Conservation (phyloP, 2,888 invertebrate genomes). For the Elgonia sp. region DNA sequence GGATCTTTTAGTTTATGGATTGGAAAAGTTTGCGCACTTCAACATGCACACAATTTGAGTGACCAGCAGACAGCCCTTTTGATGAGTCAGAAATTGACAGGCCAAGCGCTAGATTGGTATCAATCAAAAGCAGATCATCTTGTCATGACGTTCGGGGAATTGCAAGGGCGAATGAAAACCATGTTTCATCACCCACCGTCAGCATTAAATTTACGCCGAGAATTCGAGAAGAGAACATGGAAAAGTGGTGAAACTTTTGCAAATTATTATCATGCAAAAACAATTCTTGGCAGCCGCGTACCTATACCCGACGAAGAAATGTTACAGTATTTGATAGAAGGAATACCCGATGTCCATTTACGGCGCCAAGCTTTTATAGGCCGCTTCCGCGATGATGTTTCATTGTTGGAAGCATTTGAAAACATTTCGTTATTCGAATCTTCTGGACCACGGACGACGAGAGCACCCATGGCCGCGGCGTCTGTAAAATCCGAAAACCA, state of each 20-base stretch:
- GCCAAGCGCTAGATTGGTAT: neutral
- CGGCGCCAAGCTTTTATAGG: neutral
- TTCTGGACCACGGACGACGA: neutral
- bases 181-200: neutral
- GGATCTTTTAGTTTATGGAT: neutral
- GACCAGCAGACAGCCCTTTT: neutral
- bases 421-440: neutral
- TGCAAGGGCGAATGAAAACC: neutral
- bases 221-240: conserved; percentile 14
- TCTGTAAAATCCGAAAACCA: neutral
- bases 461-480: neutral
- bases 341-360: neutral
- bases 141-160: neutral
- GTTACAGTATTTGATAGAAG: neutral
- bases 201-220: neutral
- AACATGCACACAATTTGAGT: neutral
- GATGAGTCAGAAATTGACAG: neutral
- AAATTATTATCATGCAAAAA: conserved; percentile 11
- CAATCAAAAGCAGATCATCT: neutral
- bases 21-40: neutral
- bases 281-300: conserved; percentile 6
- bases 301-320: neutral
- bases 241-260: neutral
- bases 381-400: neutral
- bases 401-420: neutral